Percentiles rank a stretch among this genome's conserved stretches.
Evolutionary conservation across 1,140 invertebrate species (phyloP).

Genomic region (Hestina assimilis): DNA sequence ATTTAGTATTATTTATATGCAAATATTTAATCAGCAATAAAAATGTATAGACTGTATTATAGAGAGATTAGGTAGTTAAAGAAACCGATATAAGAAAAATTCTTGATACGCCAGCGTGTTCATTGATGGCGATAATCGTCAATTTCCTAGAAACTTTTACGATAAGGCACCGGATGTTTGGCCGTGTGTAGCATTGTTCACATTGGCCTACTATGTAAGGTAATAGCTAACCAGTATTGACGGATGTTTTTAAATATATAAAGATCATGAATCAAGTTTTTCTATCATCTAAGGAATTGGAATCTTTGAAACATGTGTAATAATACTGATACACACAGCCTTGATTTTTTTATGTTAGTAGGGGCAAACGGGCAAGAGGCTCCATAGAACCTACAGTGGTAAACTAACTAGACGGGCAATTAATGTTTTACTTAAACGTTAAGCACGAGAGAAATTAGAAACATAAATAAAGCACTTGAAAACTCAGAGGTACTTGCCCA

Average conservation of each 20-base stretch:
- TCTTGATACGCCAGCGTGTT: constrained; percentile 25
- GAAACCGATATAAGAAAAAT: background rate
- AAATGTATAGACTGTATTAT: too few relatives aligned
- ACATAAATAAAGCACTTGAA: too few relatives aligned
- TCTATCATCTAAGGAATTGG: background rate
- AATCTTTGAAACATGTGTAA: too few relatives aligned
- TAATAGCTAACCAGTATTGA: background rate
- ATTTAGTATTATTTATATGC: constrained; percentile 20
- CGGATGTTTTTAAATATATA: constrained; percentile 10
- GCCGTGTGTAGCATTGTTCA: constrained; percentile 58
- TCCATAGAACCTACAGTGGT: too few relatives aligned
- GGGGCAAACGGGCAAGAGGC: too few relatives aligned
- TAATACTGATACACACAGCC: too few relatives aligned
- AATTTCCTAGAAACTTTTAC: constrained; percentile 52
- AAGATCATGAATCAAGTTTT: background rate
- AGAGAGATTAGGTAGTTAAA: too few relatives aligned
- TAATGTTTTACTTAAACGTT: too few relatives aligned
- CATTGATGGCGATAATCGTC: constrained; percentile 46
- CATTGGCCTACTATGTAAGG: constrained; percentile 40
- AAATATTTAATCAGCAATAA: constrained; percentile 5
- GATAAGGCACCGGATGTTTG: constrained; percentile 70
- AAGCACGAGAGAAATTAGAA: too few relatives aligned
- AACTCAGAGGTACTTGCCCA: too few relatives aligned
- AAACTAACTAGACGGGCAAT: too few relatives aligned
- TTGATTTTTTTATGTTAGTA: too few relatives aligned